These are phyloP conservation scores for Rhopalosiphum nymphaeae DNA, from an alignment of 2,888 invertebrate genomes.

Conservation along the genomic window DNA sequence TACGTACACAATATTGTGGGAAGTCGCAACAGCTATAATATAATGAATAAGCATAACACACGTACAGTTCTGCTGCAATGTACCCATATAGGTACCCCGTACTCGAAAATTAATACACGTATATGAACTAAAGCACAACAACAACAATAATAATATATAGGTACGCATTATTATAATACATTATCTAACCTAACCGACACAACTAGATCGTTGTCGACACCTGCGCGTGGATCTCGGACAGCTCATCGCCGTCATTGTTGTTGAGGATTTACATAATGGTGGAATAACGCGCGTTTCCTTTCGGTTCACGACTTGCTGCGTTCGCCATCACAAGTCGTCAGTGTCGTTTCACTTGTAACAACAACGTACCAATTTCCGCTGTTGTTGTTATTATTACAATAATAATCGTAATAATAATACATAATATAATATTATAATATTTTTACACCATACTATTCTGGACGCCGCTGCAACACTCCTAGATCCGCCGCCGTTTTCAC, in stretches of 20 bases:
- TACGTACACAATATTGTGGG: neutral
- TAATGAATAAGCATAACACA: neutral
- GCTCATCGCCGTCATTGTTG: conserved; percentile 14
- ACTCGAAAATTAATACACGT: no score
- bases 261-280: conserved; percentile 55
- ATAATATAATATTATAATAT: neutral
- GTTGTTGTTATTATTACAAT: neutral
- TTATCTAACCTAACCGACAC: conserved; percentile 11
- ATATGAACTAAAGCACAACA: neutral
- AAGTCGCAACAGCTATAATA: neutral
- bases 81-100: neutral
- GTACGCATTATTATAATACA: neutral
- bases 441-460: neutral
- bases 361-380: neutral
- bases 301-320: neutral
- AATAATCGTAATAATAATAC: neutral
- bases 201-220: conserved; percentile 42
- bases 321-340: neutral
- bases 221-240: neutral
- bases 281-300: conserved; percentile 29
- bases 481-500: neutral
- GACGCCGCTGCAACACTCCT: neutral
- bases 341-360: conserved; percentile 12
- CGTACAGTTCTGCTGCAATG: neutral
- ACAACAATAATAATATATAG: neutral